A percentile compares a stretch with the other conserved stretches of the same genome.
phyloP scores from a whole-genome alignment of 2,888 invertebrate genomes.

The Sphinx pinastri region DNA sequence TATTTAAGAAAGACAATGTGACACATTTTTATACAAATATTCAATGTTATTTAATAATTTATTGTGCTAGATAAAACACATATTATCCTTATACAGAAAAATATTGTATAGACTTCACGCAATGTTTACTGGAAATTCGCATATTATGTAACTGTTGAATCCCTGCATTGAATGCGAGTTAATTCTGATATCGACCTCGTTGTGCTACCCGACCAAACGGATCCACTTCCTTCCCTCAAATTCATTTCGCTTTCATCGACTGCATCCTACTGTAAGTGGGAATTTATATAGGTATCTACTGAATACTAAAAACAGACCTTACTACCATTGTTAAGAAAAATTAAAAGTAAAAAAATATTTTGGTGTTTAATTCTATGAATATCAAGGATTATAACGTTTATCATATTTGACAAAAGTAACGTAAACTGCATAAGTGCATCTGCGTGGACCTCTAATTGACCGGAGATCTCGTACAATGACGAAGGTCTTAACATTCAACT shows the following conservation, averaged over 20 bases:
- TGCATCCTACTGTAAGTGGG: constrained; percentile 10
- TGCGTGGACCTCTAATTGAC: background rate
- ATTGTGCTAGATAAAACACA: too few relatives aligned
- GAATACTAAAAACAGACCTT: background rate
- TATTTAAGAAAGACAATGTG: too few relatives aligned
- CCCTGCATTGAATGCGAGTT: constrained; percentile 14
- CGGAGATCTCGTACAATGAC: constrained; percentile 2
- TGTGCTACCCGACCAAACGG: constrained; percentile 47
- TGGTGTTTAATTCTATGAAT: too few relatives aligned
- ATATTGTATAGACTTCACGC: too few relatives aligned
- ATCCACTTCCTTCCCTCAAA: constrained; percentile 22
- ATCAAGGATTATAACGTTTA: too few relatives aligned
- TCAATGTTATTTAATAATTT: too few relatives aligned
- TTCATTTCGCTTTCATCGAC: constrained; percentile 38
- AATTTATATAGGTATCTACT: background rate
- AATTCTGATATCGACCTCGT: constrained; percentile 37
- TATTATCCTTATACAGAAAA: too few relatives aligned
- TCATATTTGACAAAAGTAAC: too few relatives aligned
- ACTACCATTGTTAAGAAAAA: background rate
- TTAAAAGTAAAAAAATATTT: background rate
- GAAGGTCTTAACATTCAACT: constrained; percentile 8
- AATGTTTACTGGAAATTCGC: too few relatives aligned
- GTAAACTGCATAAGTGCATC: background rate
- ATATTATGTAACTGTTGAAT: background rate
- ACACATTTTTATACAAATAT: too few relatives aligned